These are phyloP conservation scores for Fulmarus glacialis DNA, from an alignment of 2,113 vertebrate species.

Conservation along the genomic window DNA sequence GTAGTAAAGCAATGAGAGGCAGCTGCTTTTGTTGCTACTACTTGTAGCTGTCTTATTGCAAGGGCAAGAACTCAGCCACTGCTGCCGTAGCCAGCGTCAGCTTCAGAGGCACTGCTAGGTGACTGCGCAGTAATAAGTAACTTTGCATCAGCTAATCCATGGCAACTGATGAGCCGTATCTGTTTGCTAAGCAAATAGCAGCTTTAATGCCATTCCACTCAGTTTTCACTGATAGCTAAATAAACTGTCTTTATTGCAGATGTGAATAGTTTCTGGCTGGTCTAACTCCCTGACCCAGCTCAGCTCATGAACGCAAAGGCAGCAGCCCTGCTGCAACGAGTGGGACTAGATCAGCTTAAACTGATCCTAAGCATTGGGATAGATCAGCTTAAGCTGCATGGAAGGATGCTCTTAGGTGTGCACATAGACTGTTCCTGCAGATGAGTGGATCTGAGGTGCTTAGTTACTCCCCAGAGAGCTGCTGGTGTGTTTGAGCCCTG, in stretches of 20 bases:
- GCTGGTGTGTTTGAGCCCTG: background rate
- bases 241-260: background rate
- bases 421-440: background rate
- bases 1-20: background rate
- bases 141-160: constrained; percentile 6
- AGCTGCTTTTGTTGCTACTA: background rate
- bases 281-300: background rate
- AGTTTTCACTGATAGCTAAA: background rate
- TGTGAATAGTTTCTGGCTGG: background rate
- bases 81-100: background rate
- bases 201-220: background rate
- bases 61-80: background rate
- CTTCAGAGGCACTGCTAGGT: background rate
- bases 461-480: background rate
- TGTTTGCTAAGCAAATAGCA: constrained; percentile 23
- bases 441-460: background rate
- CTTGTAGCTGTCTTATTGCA: background rate
- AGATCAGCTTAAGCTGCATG: background rate
- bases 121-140: background rate
- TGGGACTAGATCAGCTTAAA: background rate
- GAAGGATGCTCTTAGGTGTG: background rate
- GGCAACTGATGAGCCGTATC: background rate
- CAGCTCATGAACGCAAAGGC: background rate
- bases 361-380: background rate
- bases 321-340: background rate